These are phyloP conservation scores for Prunella fulvescens DNA, from an alignment of 2,113 vertebrate genomes.

Conservation along the genomic window DNA sequence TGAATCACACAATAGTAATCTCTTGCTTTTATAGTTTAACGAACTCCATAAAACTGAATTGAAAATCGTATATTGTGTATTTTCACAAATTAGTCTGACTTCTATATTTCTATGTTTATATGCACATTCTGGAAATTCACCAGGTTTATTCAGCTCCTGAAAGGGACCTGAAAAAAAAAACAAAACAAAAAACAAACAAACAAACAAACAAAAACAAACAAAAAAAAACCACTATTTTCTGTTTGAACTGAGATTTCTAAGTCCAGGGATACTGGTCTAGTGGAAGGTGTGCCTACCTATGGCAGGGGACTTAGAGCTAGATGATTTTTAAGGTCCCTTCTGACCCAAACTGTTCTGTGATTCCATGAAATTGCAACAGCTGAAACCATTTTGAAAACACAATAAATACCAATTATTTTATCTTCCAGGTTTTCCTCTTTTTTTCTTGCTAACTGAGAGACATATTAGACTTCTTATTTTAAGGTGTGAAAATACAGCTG, in stretches of 20 bases:
- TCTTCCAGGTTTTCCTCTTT: background rate
- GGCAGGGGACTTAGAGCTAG: background rate
- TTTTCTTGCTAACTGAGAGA: background rate
- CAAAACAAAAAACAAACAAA: background rate
- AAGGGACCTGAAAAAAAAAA: background rate
- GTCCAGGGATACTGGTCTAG: background rate
- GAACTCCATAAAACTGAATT: background rate
- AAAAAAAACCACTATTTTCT: background rate
- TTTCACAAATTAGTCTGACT: background rate
- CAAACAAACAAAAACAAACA: rapidly evolving
- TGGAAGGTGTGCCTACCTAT: background rate
- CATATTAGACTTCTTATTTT: background rate
- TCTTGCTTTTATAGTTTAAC: background rate
- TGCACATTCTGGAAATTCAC: background rate
- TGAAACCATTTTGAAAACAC: background rate
- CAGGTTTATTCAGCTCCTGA: background rate
- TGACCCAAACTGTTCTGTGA: background rate
- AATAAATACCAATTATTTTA: background rate
- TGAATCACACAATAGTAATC: background rate
- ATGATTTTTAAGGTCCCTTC: background rate
- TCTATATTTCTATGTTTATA: background rate
- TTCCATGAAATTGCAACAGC: background rate
- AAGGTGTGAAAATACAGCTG: background rate
- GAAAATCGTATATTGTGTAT: background rate
- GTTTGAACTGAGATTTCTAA: background rate